These are phyloP conservation scores for Hirtodrosophila duncani DNA, from an alignment of 2,888 invertebrate genomes.

Conservation along the genomic window DNA sequence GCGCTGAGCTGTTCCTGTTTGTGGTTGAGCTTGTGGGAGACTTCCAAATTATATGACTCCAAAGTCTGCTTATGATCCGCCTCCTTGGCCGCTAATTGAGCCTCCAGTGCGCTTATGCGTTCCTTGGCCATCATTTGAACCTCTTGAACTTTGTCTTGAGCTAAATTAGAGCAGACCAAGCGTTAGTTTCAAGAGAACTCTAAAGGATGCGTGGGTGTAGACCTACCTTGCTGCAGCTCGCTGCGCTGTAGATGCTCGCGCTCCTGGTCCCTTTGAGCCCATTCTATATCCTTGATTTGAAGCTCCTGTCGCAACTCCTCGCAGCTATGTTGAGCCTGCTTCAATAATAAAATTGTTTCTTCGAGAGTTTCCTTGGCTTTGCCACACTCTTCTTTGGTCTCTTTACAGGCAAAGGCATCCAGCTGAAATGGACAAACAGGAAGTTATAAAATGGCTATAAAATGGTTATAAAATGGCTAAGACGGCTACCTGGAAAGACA, in stretches of 20 bases:
- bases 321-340: conserved; percentile 70
- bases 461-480: neutral
- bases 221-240: conserved; percentile 76
- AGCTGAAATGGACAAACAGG: conserved; percentile 61
- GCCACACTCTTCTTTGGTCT: conserved; percentile 61
- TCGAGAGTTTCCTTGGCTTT: conserved; percentile 61
- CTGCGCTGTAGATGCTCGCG: conserved; percentile 71
- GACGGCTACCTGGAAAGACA: conserved; percentile 10
- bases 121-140: conserved; percentile 70
- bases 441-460: conserved; percentile 12
- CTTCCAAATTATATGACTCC: conserved; percentile 61
- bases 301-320: conserved; percentile 75
- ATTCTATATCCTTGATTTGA: conserved; percentile 73
- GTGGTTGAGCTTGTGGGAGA: conserved; percentile 66
- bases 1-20: conserved; percentile 77
- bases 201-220: accelerated
- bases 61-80: conserved; percentile 65
- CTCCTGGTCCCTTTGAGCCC: conserved; percentile 71
- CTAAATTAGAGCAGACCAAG: conserved; percentile 65
- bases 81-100: conserved; percentile 68
- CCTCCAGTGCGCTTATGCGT: conserved; percentile 67
- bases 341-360: conserved; percentile 65
- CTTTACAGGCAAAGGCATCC: conserved; percentile 75
- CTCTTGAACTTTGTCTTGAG: conserved; percentile 80
- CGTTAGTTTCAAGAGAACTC: neutral